Conservation (phyloP, 1,140 invertebrate genomes). For the Monochamus saltuarius region DNA sequence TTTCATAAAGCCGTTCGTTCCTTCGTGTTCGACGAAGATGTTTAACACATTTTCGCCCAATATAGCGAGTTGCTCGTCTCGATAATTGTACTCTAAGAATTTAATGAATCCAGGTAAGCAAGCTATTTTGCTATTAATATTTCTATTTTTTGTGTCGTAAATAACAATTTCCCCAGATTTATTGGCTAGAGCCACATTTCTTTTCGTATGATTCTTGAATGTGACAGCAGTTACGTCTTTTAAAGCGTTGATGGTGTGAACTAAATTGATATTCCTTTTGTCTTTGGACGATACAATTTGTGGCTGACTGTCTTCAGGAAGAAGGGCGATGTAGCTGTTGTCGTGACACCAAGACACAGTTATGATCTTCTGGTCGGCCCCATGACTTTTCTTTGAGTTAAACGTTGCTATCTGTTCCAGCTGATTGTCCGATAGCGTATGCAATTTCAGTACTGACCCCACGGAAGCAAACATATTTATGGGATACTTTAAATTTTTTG, state of each 20-base stretch:
- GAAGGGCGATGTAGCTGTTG: conserved; percentile 31
- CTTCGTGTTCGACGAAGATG: conserved; percentile 7
- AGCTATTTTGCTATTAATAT: conserved; percentile 22
- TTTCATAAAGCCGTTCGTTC: conserved; percentile 8
- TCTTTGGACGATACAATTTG: conserved; percentile 35
- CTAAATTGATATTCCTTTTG: conserved; percentile 21
- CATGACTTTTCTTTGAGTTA: conserved; percentile 5
- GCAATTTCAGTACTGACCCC: conserved; percentile 5
- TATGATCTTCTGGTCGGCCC: background rate
- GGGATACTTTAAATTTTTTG: conserved; percentile 15
- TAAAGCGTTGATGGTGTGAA: conserved; percentile 30
- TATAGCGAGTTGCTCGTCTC: conserved; percentile 15
- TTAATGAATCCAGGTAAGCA: conserved; percentile 21
- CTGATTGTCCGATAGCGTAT: conserved; percentile 4
- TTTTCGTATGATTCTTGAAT: conserved; percentile 33
- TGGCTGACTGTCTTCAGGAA: conserved; percentile 25
- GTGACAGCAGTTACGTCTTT: conserved; percentile 19
- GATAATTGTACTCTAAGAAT: conserved; percentile 30
- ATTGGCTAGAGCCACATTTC: conserved; percentile 25
- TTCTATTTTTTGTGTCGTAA: conserved; percentile 38
- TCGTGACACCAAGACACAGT: conserved; percentile 33
- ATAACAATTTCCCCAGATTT: conserved; percentile 28
- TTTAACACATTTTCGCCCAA: background rate
- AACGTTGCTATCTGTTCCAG: conserved; percentile 6
- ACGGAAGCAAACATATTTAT: conserved; percentile 13